phyloP scores from a whole-genome alignment of 2,888 invertebrate species.

The Phengaris arion region DNA sequence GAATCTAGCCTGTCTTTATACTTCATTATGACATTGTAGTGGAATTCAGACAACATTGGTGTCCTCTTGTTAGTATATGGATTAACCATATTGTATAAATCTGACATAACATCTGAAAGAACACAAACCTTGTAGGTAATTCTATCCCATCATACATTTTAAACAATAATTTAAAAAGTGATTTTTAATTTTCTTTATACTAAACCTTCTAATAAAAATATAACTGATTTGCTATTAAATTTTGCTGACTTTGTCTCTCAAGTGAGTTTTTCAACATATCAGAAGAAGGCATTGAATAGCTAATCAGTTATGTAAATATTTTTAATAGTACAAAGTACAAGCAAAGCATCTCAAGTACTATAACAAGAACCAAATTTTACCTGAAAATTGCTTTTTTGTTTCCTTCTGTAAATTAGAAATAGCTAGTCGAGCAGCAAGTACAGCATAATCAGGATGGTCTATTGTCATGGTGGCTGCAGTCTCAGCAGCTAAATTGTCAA shows the following conservation, averaged over 20 bases:
- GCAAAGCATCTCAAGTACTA: too few species aligned
- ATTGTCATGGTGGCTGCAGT: conserved; percentile 99
- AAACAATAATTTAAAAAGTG: background rate
- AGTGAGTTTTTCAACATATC: too few species aligned
- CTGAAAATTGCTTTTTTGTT: conserved; percentile 95
- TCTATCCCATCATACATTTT: background rate
- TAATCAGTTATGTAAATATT: too few species aligned
- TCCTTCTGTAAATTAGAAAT: conserved; percentile 99
- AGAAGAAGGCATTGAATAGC: too few species aligned
- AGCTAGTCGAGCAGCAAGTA: conserved; percentile 93
- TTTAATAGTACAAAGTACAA: too few species aligned
- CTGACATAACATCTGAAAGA: conserved; percentile 89
- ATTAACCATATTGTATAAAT: conserved; percentile 88
- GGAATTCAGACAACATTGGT: conserved; percentile 93
- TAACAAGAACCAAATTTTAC: conserved; percentile 58
- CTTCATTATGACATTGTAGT: conserved; percentile 88
- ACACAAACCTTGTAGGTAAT: background rate
- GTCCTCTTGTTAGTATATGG: conserved; percentile 84
- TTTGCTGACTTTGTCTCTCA: too few species aligned
- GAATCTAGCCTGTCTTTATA: conserved; percentile 95
- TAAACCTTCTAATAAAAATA: background rate
- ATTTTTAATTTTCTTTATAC: background rate
- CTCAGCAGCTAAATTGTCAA: conserved; percentile 98
- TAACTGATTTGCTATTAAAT: too few species aligned
- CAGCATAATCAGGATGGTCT: conserved; percentile 97